Percentiles rank a stretch among this genome's conserved stretches.
These are phyloP conservation scores for Todiramphus saurophagus DNA, from an alignment of 2,113 vertebrate species.

Conservation along the genomic window DNA sequence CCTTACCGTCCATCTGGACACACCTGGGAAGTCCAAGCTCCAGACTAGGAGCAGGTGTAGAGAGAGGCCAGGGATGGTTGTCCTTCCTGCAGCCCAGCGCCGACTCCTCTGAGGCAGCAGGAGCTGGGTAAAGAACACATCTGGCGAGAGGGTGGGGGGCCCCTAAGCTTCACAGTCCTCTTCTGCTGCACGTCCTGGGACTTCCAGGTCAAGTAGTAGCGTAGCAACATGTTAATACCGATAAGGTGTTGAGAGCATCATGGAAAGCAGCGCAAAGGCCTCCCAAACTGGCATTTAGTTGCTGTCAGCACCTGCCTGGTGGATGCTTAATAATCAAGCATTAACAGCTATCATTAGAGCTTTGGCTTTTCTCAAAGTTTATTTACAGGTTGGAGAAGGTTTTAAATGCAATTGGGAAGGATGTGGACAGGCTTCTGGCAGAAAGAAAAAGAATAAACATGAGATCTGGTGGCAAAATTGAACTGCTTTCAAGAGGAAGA, in stretches of 20 bases:
- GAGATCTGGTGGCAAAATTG: not conserved
- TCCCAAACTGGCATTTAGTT: not conserved
- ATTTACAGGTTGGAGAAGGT: not conserved
- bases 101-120: not conserved
- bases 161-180: not conserved
- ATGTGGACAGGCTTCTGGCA: not conserved
- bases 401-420: not conserved
- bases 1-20: not conserved
- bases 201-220: not conserved
- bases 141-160: not conserved
- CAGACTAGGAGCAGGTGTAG: not conserved
- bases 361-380: not conserved
- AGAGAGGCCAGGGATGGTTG: accelerated
- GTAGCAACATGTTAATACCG: accelerated
- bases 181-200: not conserved
- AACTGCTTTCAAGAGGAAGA: not conserved
- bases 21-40: not conserved
- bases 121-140: not conserved
- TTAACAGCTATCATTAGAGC: not conserved
- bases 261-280: not conserved
- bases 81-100: not conserved
- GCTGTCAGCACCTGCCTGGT: not conserved
- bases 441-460: not conserved
- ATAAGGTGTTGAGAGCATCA: not conserved
- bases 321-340: not conserved